A percentile compares a stretch with the other conserved stretches of the same genome.
Evolutionary conservation across 2,888 invertebrate genomes (phyloP).

Genomic region (Adelphocoris suturalis): DNA sequence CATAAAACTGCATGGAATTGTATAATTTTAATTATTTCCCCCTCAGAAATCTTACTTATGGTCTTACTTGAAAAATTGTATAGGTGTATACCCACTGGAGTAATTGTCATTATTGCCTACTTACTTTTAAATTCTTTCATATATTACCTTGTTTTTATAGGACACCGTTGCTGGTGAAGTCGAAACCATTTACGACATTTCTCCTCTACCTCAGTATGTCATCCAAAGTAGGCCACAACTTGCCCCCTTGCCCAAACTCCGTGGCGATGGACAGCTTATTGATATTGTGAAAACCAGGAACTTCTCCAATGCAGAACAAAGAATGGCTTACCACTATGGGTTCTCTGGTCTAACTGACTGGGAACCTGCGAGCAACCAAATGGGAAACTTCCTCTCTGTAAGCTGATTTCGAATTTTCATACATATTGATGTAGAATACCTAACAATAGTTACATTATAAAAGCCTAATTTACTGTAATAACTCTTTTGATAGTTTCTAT

Average conservation of each 20-base stretch:
- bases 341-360: slow-evolving; percentile 81
- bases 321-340: slow-evolving; percentile 84
- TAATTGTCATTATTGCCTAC: too few species aligned
- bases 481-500: too few species aligned
- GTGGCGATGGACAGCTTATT: slow-evolving; percentile 79
- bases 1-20: too few species aligned
- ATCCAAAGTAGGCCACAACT: slow-evolving; percentile 81
- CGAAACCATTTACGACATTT: slow-evolving; percentile 84
- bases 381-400: slow-evolving; percentile 80
- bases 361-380: slow-evolving; percentile 79
- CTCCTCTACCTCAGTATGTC: slow-evolving; percentile 82
- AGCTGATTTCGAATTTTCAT: not conserved
- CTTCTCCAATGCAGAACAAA: slow-evolving; percentile 83
- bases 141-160: slow-evolving; percentile 72
- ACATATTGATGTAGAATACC: not conserved
- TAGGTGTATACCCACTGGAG: too few species aligned
- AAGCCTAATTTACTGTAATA: too few species aligned
- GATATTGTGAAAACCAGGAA: slow-evolving; percentile 85
- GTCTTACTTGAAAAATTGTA: too few species aligned
- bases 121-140: too few species aligned
- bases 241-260: slow-evolving; percentile 80
- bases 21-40: too few species aligned
- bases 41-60: too few species aligned
- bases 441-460: too few species aligned
- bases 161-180: slow-evolving; percentile 85